Conservation (phyloP, 2,888 invertebrate species). For the Orthosia gothica region DNA sequence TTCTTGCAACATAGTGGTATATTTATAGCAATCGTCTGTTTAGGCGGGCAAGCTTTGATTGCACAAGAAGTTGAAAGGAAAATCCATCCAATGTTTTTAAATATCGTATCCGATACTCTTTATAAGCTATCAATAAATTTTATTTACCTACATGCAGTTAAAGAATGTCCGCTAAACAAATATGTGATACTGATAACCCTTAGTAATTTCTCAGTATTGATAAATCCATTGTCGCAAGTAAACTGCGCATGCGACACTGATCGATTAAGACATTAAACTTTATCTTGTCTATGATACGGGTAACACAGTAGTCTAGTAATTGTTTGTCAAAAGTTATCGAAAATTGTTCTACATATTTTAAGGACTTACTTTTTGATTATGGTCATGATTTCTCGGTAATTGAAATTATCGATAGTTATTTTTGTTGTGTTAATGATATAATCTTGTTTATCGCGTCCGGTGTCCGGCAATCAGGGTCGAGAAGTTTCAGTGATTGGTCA, state of each 20-base stretch:
- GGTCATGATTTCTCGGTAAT: constrained; percentile 50
- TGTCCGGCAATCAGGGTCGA: constrained; percentile 8
- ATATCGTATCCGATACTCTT: neutral
- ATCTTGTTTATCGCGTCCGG: constrained; percentile 11
- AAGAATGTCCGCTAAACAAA: constrained; percentile 34
- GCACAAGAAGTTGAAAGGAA: neutral
- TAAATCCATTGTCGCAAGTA: constrained; percentile 53
- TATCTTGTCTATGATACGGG: constrained; percentile 63
- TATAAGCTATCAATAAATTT: constrained; percentile 21
- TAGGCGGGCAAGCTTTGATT: neutral
- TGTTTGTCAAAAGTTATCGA: constrained; percentile 56
- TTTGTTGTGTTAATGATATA: constrained; percentile 24
- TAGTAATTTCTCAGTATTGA: constrained; percentile 57
- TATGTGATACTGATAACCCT: constrained; percentile 40
- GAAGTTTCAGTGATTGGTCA: constrained; percentile 5
- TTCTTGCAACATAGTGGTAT: neutral
- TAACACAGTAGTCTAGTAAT: constrained; percentile 57
- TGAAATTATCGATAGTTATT: constrained; percentile 43
- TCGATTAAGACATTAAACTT: constrained; percentile 58
- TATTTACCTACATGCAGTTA: constrained; percentile 31
- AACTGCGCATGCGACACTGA: constrained; percentile 59
- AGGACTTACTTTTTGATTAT: constrained; percentile 47
- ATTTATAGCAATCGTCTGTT: neutral
- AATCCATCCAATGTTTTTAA: too few relatives aligned
- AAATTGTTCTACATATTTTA: constrained; percentile 46